phyloP scores from a whole-genome alignment of 2,888 invertebrate genomes.

The Torymus texanus region DNA sequence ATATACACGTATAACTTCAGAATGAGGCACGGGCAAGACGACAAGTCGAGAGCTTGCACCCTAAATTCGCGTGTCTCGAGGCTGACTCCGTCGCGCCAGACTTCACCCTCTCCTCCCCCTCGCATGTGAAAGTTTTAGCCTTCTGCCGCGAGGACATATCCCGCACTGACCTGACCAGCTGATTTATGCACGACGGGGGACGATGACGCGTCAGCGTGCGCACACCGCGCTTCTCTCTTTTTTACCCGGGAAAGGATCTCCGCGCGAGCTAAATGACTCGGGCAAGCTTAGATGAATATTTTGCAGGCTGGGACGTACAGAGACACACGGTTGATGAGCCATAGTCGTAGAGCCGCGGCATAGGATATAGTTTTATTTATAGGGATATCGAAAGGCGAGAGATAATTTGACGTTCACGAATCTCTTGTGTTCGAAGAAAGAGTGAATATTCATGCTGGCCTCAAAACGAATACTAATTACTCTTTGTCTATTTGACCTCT shows the following conservation, averaged over 20 bases:
- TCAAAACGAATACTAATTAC: too few species aligned
- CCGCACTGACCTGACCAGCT: slow-evolving; percentile 71
- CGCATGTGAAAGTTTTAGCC: slow-evolving; percentile 67
- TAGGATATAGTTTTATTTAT: not conserved
- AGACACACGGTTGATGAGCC: not conserved
- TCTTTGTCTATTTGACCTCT: too few species aligned
- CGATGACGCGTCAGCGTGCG: slow-evolving; percentile 12
- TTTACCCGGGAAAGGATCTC: slow-evolving; percentile 7
- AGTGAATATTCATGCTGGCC: too few species aligned
- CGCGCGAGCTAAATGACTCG: not conserved
- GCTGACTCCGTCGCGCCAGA: slow-evolving; percentile 34
- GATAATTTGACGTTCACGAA: too few species aligned
- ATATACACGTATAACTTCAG: too few species aligned
- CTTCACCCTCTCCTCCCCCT: slow-evolving; percentile 59
- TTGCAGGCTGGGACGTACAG: not conserved
- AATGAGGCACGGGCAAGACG: not conserved
- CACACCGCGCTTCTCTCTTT: not conserved
- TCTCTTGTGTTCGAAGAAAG: too few species aligned
- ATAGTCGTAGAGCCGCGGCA: not conserved
- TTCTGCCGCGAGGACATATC: slow-evolving; percentile 63
- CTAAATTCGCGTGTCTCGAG: slow-evolving; percentile 73
- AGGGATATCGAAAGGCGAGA: too few species aligned
- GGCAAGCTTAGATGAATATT: slow-evolving; percentile 8
- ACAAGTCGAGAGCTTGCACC: slow-evolving; percentile 64
- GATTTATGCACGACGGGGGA: slow-evolving; percentile 69